phyloP scores from a whole-genome alignment of 2,888 invertebrate genomes.

The Boloria selene region DNA sequence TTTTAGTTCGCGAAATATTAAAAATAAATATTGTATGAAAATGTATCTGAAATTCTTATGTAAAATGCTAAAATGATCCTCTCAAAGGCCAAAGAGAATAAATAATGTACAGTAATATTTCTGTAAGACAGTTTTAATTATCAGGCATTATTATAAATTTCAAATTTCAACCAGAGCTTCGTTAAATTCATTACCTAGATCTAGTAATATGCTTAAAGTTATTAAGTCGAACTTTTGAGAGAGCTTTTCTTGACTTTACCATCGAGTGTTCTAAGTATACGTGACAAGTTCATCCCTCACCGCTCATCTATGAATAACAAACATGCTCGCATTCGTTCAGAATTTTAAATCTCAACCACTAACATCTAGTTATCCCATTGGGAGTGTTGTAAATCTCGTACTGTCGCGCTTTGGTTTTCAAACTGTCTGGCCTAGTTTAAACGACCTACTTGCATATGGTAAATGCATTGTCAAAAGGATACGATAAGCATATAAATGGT shows the following conservation, averaged over 20 bases:
- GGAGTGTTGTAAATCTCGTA: slow-evolving; percentile 26
- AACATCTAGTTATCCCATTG: slow-evolving; percentile 36
- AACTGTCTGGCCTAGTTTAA: slow-evolving; percentile 15
- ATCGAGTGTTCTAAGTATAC: background rate
- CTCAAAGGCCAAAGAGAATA: too few species aligned
- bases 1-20: background rate
- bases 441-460: slow-evolving; percentile 22
- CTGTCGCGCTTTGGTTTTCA: slow-evolving; percentile 20
- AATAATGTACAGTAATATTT: too few species aligned
- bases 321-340: slow-evolving; percentile 33
- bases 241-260: background rate
- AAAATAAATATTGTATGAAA: too few species aligned
- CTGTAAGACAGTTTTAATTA: too few species aligned
- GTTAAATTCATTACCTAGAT: too few species aligned
- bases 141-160: too few species aligned
- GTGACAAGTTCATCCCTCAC: slow-evolving; percentile 20
- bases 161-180: too few species aligned
- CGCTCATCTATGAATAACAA: slow-evolving; percentile 43
- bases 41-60: too few species aligned
- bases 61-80: too few species aligned
- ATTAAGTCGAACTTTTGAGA: too few species aligned
- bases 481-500: slow-evolving; percentile 12
- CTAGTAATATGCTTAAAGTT: too few species aligned
- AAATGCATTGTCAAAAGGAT: slow-evolving; percentile 9
- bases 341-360: slow-evolving; percentile 40